These are phyloP conservation scores for Helostoma temminkii DNA, from an alignment of 2,797 vertebrate species.

Conservation along the genomic window DNA sequence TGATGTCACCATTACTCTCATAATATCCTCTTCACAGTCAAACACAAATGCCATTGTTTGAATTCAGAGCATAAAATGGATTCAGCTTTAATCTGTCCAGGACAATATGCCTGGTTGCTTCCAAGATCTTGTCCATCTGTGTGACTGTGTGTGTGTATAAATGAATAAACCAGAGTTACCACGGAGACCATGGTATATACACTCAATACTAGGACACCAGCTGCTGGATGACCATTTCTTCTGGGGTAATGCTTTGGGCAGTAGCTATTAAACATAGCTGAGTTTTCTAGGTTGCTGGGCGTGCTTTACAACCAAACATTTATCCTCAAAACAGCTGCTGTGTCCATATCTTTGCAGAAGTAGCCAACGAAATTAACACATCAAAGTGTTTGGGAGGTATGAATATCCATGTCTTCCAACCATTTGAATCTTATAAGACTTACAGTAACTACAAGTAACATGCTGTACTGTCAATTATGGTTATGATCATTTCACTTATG, in stretches of 20 bases:
- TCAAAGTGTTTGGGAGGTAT: constrained; percentile 23
- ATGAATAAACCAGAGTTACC: constrained; percentile 57
- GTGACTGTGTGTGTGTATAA: constrained; percentile 29
- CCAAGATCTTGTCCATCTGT: constrained; percentile 67
- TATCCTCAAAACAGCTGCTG: constrained; percentile 55
- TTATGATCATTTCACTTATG: neutral
- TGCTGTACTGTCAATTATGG: no score
- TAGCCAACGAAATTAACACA: constrained; percentile 24
- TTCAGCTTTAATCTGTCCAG: constrained; percentile 52
- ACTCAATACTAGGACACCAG: constrained; percentile 67
- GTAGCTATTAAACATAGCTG: constrained; percentile 70
- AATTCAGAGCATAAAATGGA: constrained; percentile 57
- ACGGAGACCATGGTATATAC: constrained; percentile 71
- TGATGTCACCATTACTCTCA: constrained; percentile 39
- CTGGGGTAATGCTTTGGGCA: constrained; percentile 63
- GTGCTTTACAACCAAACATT: constrained; percentile 72
- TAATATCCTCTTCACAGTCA: constrained; percentile 35
- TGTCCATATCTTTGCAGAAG: constrained; percentile 43
- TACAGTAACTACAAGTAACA: neutral
- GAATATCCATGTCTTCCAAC: neutral
- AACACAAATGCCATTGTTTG: constrained; percentile 64
- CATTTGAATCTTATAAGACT: neutral
- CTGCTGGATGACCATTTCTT: constrained; percentile 69
- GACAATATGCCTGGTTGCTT: constrained; percentile 60
- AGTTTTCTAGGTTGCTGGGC: constrained; percentile 80